These are phyloP conservation scores for Ormyrus labotus DNA, from an alignment of 2,888 invertebrate genomes.

Conservation along the genomic window DNA sequence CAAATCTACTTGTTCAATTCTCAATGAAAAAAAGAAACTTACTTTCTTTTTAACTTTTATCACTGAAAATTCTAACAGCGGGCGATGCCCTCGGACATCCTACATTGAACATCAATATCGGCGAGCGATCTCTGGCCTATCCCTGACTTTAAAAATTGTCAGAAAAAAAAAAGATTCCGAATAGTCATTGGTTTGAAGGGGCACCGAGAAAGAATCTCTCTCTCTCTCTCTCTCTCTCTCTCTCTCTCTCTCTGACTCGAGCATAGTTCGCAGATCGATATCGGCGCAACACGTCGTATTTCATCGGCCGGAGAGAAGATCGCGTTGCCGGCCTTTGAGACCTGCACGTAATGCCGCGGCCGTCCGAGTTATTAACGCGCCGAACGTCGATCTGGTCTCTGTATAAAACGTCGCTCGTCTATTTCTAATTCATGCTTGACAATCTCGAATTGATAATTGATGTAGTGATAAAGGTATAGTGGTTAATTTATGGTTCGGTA, in stretches of 20 bases:
- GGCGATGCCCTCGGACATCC: neutral
- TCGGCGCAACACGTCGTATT: neutral
- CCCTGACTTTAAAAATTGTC: neutral
- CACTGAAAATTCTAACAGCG: neutral
- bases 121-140: neutral
- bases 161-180: constrained; percentile 2
- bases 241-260: neutral
- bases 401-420: too few relatives aligned
- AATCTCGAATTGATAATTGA: too few relatives aligned
- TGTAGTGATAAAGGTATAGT: too few relatives aligned
- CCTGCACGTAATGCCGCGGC: neutral
- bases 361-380: too few relatives aligned
- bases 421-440: too few relatives aligned
- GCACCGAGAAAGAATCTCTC: neutral
- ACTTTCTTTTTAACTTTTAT: neutral
- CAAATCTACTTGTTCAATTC: too few relatives aligned
- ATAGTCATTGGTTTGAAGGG: constrained; percentile 9
- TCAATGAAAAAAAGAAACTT: too few relatives aligned
- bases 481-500: too few relatives aligned
- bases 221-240: too few relatives aligned
- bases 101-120: constrained; percentile 1
- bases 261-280: constrained; percentile 25
- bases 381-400: too few relatives aligned
- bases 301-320: constrained; percentile 11
- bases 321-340: neutral